These are phyloP conservation scores for Scotopteryx bipunctaria DNA, from an alignment of 2,888 invertebrate genomes.

Conservation along the genomic window DNA sequence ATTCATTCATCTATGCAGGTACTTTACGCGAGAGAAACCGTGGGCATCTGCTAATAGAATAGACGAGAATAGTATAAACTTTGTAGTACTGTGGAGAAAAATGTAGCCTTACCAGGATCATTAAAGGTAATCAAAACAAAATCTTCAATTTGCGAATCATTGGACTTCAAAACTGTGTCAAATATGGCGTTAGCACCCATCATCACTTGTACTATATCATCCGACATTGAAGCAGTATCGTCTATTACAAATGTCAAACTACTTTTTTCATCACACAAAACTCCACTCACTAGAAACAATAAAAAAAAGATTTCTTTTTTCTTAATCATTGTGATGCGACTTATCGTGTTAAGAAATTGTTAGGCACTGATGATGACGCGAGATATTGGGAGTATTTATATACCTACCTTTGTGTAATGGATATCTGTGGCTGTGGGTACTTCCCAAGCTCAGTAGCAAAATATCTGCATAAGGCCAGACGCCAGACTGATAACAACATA, in stretches of 20 bases:
- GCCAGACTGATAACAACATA: background rate
- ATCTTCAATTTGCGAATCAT: constrained; percentile 57
- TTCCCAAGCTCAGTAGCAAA: constrained; percentile 1
- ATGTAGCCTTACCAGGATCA: constrained; percentile 46
- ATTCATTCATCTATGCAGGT: no score
- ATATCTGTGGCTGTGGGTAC: background rate
- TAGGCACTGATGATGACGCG: background rate
- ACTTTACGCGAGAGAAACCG: no score
- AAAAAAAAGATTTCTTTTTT: background rate
- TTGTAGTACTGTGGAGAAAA: no score
- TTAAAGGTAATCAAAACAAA: constrained; percentile 66
- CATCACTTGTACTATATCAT: constrained; percentile 59
- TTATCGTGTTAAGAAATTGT: background rate
- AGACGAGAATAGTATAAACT: no score
- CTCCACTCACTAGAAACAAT: background rate
- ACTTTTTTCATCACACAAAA: constrained; percentile 40
- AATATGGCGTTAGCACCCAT: constrained; percentile 51
- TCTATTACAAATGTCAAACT: constrained; percentile 67
- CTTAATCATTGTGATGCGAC: constrained; percentile 9
- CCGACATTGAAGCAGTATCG: constrained; percentile 56
- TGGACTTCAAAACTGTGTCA: constrained; percentile 53
- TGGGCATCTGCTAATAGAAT: no score
- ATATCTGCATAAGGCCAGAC: no score
- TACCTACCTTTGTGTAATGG: background rate
- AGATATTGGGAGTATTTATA: background rate